These are phyloP conservation scores for Psettodes erumei DNA, from an alignment of 2,113 vertebrate species.

Conservation along the genomic window DNA sequence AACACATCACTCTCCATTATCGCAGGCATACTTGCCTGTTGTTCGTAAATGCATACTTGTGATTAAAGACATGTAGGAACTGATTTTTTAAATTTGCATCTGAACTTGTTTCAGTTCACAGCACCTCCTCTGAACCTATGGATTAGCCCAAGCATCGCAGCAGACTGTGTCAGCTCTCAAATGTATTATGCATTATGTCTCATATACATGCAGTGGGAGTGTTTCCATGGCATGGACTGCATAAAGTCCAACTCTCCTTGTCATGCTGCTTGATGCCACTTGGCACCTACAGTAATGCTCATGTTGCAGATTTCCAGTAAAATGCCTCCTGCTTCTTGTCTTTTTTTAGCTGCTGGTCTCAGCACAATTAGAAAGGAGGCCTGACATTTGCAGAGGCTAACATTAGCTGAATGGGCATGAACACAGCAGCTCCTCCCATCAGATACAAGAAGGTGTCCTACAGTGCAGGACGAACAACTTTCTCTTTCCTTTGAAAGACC, in stretches of 20 bases:
- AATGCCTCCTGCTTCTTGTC: slow-evolving; percentile 4
- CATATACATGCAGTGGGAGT: not conserved
- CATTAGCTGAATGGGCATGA: not conserved
- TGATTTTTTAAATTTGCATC: too few species aligned
- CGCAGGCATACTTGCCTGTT: not conserved
- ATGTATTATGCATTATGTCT: not conserved
- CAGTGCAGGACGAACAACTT: not conserved
- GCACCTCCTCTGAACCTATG: not conserved
- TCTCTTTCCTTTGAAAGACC: not conserved
- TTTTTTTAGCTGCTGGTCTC: not conserved
- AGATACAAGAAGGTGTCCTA: not conserved
- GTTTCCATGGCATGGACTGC: not conserved
- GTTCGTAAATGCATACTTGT: not conserved
- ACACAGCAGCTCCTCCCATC: slow-evolving; percentile 1
- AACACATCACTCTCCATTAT: not conserved
- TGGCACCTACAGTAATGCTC: not conserved
- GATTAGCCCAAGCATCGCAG: not conserved
- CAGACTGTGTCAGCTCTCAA: not conserved
- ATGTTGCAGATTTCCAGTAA: not conserved
- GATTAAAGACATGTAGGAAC: not conserved
- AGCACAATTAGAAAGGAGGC: not conserved
- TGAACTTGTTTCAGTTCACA: not conserved
- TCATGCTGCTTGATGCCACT: not conserved
- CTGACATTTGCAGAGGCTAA: slow-evolving; percentile 25
- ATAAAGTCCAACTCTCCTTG: not conserved